A percentile compares a stretch with the other conserved stretches of the same genome.
Evolutionary conservation across 2,113 vertebrate genomes (phyloP).

Genomic region (Paraplagusia blochii): DNA sequence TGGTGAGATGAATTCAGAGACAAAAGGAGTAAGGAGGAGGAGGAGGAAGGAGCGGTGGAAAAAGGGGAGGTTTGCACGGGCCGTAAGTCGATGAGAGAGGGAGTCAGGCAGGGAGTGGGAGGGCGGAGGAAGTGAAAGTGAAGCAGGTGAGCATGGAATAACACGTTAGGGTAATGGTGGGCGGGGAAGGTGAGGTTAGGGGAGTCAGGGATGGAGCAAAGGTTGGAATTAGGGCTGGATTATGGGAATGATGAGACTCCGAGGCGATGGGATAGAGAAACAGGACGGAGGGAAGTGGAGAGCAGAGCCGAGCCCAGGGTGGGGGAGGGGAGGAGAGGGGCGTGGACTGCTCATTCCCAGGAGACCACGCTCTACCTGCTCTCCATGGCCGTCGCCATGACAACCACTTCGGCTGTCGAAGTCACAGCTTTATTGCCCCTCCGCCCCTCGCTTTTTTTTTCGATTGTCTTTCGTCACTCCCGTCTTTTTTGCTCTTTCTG

Average conservation of each 20-base stretch:
- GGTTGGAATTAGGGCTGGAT: slow-evolving; percentile 17
- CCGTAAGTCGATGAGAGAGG: slow-evolving; percentile 50
- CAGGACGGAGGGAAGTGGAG: slow-evolving; percentile 35
- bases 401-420: slow-evolving; percentile 69
- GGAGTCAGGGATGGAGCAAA: slow-evolving; percentile 1
- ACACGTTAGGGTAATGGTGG: slow-evolving; percentile 29
- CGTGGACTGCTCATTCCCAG: slow-evolving; percentile 62
- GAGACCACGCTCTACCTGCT: slow-evolving; percentile 72
- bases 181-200: slow-evolving; percentile 10
- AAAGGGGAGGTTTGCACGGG: slow-evolving; percentile 40
- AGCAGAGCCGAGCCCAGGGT: too few species aligned
- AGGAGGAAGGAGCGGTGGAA: slow-evolving; percentile 41
- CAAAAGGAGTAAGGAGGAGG: slow-evolving; percentile 47
- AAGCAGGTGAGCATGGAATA: slow-evolving; percentile 43
- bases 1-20: slow-evolving; percentile 47
- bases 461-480: slow-evolving; percentile 12
- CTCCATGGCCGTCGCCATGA: slow-evolving; percentile 68
- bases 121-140: slow-evolving; percentile 40
- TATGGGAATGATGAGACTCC: slow-evolving; percentile 27
- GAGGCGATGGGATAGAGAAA: slow-evolving; percentile 15
- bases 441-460: slow-evolving; percentile 8
- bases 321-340: slow-evolving; percentile 47
- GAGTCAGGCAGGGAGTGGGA: slow-evolving; percentile 4
- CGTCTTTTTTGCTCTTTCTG: not conserved
- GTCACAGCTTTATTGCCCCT: slow-evolving; percentile 63